Percentiles rank a stretch among this genome's conserved stretches.
phyloP scores from a whole-genome alignment of 2,888 invertebrate species.

The Dichetophora obliterata region DNA sequence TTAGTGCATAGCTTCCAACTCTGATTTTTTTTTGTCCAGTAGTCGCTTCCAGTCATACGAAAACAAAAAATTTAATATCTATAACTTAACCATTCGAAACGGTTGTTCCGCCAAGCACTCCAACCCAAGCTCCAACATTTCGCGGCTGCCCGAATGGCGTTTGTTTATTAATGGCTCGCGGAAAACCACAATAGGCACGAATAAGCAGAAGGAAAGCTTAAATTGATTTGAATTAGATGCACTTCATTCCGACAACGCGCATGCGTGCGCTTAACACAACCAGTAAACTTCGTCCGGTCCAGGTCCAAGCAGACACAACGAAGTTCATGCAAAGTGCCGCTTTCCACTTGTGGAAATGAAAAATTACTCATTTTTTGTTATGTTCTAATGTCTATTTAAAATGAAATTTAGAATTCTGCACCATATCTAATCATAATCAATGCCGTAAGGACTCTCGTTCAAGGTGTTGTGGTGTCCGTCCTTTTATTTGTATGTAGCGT shows the following conservation, averaged over 20 bases:
- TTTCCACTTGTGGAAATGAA: constrained; percentile 38
- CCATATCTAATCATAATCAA: constrained; percentile 38
- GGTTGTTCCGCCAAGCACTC: constrained; percentile 24
- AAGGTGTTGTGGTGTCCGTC: constrained; percentile 11
- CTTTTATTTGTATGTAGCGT: neutral
- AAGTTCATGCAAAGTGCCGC: neutral
- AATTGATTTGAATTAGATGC: constrained; percentile 48
- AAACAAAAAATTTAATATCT: constrained; percentile 9
- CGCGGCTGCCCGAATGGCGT: neutral
- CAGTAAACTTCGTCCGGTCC: neutral
- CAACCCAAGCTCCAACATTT: too few species aligned
- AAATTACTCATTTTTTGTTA: constrained; percentile 42
- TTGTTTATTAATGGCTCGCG: constrained; percentile 30
- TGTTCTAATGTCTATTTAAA: constrained; percentile 46
- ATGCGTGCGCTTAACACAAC: constrained; percentile 23
- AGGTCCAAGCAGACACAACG: neutral
- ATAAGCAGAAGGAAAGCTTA: constrained; percentile 28
- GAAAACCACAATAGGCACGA: constrained; percentile 26
- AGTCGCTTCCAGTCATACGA: constrained; percentile 35
- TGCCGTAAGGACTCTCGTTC: constrained; percentile 14
- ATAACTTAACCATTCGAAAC: constrained; percentile 41
- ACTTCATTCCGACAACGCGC: constrained; percentile 38
- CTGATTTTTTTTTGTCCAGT: neutral
- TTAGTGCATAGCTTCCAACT: too few species aligned
- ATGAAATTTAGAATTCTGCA: constrained; percentile 40